These are phyloP conservation scores for Panagrolaimus sp. DNA, from an alignment of 1,140 invertebrate species.

Conservation along the genomic window DNA sequence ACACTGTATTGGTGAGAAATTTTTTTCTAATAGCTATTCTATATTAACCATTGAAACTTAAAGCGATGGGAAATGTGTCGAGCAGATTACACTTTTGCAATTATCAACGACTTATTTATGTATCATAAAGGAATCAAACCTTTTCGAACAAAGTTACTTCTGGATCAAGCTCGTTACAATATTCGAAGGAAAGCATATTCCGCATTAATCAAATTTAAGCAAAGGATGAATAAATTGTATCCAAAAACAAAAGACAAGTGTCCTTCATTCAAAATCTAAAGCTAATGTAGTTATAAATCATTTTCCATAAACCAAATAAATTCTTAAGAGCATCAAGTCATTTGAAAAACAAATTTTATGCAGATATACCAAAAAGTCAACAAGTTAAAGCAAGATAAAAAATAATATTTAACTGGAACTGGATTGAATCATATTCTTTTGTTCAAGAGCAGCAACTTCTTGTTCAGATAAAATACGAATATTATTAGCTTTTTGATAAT, in stretches of 20 bases:
- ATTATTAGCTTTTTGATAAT: conserved; percentile 6
- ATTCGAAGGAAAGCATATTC: neutral
- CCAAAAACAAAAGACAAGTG: conserved; percentile 17
- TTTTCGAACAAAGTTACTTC: neutral
- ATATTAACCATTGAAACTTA: neutral
- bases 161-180: conserved; percentile 18
- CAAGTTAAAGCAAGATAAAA: no score
- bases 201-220: conserved; percentile 8
- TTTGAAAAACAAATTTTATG: no score
- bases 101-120: conserved; percentile 25
- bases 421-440: no score
- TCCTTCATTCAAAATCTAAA: neutral
- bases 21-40: neutral
- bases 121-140: conserved; percentile 25
- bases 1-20: conserved; percentile 24
- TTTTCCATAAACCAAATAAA: no score
- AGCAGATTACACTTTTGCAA: conserved; percentile 25
- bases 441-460: conserved; percentile 8
- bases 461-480: conserved; percentile 6
- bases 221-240: conserved; percentile 23
- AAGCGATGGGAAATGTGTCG: conserved; percentile 32
- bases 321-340: no score
- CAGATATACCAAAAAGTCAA: no score
- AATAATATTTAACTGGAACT: no score
- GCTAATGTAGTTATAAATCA: no score